These are phyloP conservation scores for Epinephelus awoara DNA, from an alignment of 2,797 vertebrate species.

Conservation along the genomic window DNA sequence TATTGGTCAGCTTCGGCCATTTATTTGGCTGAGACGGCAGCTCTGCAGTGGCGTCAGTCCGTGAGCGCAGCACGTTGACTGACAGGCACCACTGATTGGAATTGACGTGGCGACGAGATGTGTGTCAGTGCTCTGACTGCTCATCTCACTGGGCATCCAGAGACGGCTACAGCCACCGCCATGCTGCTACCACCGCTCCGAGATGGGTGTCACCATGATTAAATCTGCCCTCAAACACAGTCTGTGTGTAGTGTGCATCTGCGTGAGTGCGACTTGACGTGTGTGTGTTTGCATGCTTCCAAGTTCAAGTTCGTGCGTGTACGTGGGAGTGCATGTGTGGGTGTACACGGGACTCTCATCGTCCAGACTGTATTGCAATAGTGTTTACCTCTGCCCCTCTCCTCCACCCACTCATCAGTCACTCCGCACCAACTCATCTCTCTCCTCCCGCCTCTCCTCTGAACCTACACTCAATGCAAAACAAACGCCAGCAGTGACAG, in stretches of 20 bases:
- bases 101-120: conserved; percentile 84
- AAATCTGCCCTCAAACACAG: conserved; percentile 70
- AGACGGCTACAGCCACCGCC: conserved; percentile 71
- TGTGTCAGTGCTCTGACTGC: conserved; percentile 85
- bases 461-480: conserved; percentile 66
- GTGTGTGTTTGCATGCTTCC: conserved; percentile 35
- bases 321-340: conserved; percentile 46
- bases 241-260: conserved; percentile 39
- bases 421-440: conserved; percentile 77
- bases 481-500: conserved; percentile 66
- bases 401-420: conserved; percentile 78
- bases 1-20: conserved; percentile 63
- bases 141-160: conserved; percentile 81
- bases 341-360: conserved; percentile 53
- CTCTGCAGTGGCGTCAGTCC: conserved; percentile 61
- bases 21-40: conserved; percentile 68
- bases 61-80: conserved; percentile 67
- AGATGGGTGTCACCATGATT: conserved; percentile 80
- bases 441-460: conserved; percentile 60
- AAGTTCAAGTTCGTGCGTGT: conserved; percentile 34
- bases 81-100: conserved; percentile 85
- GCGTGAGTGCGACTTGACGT: conserved; percentile 24
- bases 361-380: conserved; percentile 68
- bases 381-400: conserved; percentile 78
- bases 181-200: conserved; percentile 60